Conservation (phyloP, 2,888 invertebrate species). For the Leucania comma region DNA sequence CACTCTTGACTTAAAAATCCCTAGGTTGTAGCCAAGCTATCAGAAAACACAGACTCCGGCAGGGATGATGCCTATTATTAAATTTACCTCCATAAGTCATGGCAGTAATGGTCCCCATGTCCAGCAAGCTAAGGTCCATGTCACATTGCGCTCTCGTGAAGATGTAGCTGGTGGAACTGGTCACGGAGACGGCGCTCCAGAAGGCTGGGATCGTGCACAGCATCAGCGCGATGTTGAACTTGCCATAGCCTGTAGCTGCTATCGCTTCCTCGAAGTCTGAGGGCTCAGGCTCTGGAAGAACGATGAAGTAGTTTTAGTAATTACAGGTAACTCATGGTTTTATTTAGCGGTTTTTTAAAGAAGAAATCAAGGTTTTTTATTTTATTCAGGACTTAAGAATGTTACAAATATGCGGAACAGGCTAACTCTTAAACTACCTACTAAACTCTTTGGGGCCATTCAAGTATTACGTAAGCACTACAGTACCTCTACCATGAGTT, state of each 20-base stretch:
- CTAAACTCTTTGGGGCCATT: too few relatives aligned
- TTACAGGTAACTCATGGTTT: too few relatives aligned
- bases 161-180: slow-evolving; percentile 93
- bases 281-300: slow-evolving; percentile 60
- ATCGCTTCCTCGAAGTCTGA: slow-evolving; percentile 94
- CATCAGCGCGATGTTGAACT: slow-evolving; percentile 92
- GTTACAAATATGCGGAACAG: too few relatives aligned
- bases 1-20: too few relatives aligned
- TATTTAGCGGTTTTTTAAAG: too few relatives aligned
- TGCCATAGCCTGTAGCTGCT: slow-evolving; percentile 92
- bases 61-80: not conserved
- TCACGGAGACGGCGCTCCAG: slow-evolving; percentile 93
- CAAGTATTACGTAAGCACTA: too few relatives aligned
- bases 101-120: slow-evolving; percentile 94
- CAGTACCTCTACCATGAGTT: too few relatives aligned
- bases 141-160: slow-evolving; percentile 94
- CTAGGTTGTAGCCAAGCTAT: too few relatives aligned
- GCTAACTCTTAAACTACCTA: too few relatives aligned
- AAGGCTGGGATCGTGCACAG: slow-evolving; percentile 92
- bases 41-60: too few relatives aligned
- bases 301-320: not conserved
- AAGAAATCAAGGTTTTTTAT: too few relatives aligned
- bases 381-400: too few relatives aligned
- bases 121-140: slow-evolving; percentile 91
- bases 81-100: slow-evolving; percentile 93